Evolutionary conservation across 2,113 vertebrate species (phyloP).

Genomic region (Colossoma macropomum): DNA sequence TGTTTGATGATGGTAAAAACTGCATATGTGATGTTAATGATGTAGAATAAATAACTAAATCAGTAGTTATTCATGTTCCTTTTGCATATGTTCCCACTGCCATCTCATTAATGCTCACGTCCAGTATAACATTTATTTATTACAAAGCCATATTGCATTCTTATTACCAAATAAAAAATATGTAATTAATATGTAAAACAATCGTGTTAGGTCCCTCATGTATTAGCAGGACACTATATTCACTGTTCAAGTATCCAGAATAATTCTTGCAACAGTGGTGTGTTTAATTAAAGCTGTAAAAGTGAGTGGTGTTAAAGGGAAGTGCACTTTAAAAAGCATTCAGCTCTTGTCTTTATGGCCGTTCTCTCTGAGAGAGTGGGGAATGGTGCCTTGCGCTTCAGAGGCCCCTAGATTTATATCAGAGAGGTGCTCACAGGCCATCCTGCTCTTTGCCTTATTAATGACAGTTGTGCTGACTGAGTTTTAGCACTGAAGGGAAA

Average conservation of each 20-base stretch:
- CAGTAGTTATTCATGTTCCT: too few species aligned
- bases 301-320: slow-evolving; percentile 32
- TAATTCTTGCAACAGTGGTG: slow-evolving; percentile 30
- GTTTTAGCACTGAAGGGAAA: slow-evolving; percentile 32
- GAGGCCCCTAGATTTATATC: slow-evolving; percentile 43
- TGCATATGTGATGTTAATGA: too few species aligned
- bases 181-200: neutral
- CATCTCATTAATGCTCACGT: neutral
- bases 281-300: slow-evolving; percentile 41
- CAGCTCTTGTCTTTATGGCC: slow-evolving; percentile 37
- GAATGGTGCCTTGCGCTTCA: neutral
- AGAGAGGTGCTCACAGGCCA: slow-evolving; percentile 26
- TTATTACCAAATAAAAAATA: neutral
- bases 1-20: too few species aligned
- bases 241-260: slow-evolving; percentile 19
- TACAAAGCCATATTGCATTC: slow-evolving; percentile 8
- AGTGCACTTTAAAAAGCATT: slow-evolving; percentile 28
- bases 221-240: neutral
- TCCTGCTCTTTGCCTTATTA: slow-evolving; percentile 43
- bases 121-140: neutral
- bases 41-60: too few species aligned
- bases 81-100: neutral
- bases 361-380: slow-evolving; percentile 21
- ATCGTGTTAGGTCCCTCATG: neutral
- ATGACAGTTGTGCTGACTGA: slow-evolving; percentile 45